Evolutionary conservation across 1,140 invertebrate species (phyloP).

Genomic region (Drosophila mauritiana): DNA sequence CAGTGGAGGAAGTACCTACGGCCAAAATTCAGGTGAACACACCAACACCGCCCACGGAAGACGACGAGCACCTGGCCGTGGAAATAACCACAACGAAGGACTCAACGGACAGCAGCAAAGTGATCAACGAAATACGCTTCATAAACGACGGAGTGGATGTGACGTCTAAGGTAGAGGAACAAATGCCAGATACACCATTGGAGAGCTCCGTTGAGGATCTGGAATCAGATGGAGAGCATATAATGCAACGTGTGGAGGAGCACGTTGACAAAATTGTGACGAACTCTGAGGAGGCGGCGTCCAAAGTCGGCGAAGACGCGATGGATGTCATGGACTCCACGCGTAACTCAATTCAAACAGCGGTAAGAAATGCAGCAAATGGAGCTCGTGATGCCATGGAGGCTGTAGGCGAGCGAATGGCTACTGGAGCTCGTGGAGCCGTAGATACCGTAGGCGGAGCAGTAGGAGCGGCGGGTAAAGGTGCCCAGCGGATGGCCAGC

Average conservation of each 20-base stretch:
- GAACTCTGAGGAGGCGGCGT: slow-evolving; percentile 18
- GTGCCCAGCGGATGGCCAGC: slow-evolving; percentile 50
- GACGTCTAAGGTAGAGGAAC: slow-evolving; percentile 72
- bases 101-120: slow-evolving; percentile 66
- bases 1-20: slow-evolving; percentile 57
- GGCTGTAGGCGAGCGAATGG: slow-evolving; percentile 69
- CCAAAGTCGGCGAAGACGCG: slow-evolving; percentile 20
- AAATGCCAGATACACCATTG: slow-evolving; percentile 61
- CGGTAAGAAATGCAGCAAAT: slow-evolving; percentile 59
- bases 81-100: slow-evolving; percentile 78
- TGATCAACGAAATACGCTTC: slow-evolving; percentile 80
- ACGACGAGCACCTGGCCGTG: slow-evolving; percentile 76
- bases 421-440: slow-evolving; percentile 60
- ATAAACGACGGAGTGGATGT: slow-evolving; percentile 84
- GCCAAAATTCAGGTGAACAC: slow-evolving; percentile 60
- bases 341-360: slow-evolving; percentile 48
- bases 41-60: slow-evolving; percentile 72
- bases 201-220: slow-evolving; percentile 57
- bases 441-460: slow-evolving; percentile 63
- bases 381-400: slow-evolving; percentile 69
- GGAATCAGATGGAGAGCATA: slow-evolving; percentile 65
- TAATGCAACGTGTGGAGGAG: slow-evolving; percentile 51
- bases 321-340: slow-evolving; percentile 48
- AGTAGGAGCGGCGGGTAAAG: slow-evolving; percentile 54
- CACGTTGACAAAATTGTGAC: slow-evolving; percentile 53